A percentile compares a stretch with the other conserved stretches of the same genome.
Evolutionary conservation across 2,113 vertebrate species (phyloP).

Genomic region (Anolis sagrei): DNA sequence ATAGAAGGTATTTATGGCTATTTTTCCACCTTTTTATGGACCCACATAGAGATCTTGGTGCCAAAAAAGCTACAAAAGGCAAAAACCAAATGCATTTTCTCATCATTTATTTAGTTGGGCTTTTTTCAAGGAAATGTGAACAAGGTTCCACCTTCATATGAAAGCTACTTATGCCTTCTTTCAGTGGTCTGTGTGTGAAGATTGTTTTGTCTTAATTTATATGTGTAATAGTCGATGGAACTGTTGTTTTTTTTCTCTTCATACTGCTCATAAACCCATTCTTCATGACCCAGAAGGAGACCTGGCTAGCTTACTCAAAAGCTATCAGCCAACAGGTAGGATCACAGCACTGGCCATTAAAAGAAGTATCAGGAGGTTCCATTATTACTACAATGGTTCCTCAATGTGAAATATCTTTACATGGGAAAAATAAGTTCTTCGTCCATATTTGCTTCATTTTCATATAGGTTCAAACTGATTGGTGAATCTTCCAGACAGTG

Average conservation of each 20-base stretch:
- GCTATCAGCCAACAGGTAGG: neutral
- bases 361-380: neutral
- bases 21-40: too few species aligned
- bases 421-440: neutral
- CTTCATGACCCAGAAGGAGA: neutral
- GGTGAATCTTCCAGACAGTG: constrained; percentile 51
- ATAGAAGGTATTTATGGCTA: too few species aligned
- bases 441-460: neutral
- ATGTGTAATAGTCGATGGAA: too few species aligned
- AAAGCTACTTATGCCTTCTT: neutral
- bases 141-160: neutral
- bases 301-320: neutral
- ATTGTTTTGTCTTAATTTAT: too few species aligned
- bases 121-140: neutral
- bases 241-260: neutral
- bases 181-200: too few species aligned
- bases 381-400: neutral
- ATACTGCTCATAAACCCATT: neutral
- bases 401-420: too few species aligned
- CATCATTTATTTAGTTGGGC: neutral
- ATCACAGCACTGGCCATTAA: neutral
- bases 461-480: constrained; percentile 57
- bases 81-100: too few species aligned
- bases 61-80: too few species aligned
- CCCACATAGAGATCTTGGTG: too few species aligned